A percentile compares a stretch with the other conserved stretches of the same genome.
Evolutionary conservation across 2,113 vertebrate species (phyloP).

Genomic region (Trochalopteron elliotii): DNA sequence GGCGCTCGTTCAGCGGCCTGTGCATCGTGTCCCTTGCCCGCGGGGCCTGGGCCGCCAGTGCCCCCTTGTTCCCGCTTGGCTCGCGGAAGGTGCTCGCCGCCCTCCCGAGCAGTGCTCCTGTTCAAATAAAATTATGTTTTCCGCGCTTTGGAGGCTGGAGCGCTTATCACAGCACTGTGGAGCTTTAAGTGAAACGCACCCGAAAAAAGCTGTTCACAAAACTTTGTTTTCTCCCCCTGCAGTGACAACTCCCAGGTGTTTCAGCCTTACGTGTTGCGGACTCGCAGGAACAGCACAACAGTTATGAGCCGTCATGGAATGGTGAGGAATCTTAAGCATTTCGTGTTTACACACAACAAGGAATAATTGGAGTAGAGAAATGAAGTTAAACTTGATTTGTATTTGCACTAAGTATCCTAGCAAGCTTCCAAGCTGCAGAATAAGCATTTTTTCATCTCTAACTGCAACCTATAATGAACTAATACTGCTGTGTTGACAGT

Average conservation of each 20-base stretch:
- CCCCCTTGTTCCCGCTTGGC: too few species aligned
- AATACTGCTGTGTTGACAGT: neutral
- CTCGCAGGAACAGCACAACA: constrained; percentile 91
- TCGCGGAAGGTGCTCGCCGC: neutral
- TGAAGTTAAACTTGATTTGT: neutral
- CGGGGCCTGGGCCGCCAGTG: too few species aligned
- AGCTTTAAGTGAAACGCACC: rapidly evolving
- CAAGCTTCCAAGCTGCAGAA: neutral
- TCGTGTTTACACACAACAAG: neutral
- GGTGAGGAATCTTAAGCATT: constrained; percentile 72
- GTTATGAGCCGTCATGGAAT: constrained; percentile 87
- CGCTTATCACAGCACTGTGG: neutral
- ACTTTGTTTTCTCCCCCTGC: neutral
- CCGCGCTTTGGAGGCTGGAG: neutral
- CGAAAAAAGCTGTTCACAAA: neutral
- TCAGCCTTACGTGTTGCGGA: constrained; percentile 85
- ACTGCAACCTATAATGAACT: neutral
- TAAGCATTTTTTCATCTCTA: neutral
- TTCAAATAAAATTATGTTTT: neutral
- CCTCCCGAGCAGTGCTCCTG: rapidly evolving
- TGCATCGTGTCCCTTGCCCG: neutral
- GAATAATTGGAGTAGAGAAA: neutral
- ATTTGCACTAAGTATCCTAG: neutral
- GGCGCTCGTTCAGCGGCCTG: neutral
- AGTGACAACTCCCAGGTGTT: constrained; percentile 93